Conservation (phyloP, 2,797 vertebrate genomes). For the Bradypus variegatus region DNA sequence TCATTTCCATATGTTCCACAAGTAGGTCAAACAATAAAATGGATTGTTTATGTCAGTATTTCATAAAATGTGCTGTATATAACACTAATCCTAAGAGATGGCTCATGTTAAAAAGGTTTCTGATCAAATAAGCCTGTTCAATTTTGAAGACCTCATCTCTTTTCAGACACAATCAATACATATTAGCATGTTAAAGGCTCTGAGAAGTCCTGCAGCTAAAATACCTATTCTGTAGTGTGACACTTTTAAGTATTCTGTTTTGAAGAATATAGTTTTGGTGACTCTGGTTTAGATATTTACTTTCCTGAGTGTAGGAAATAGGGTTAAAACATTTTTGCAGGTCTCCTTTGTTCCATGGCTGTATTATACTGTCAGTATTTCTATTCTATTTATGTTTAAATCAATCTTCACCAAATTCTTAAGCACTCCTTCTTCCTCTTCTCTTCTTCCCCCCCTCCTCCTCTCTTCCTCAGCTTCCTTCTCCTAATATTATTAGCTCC, state of each 20-base stretch:
- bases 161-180: conserved; percentile 1
- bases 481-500: background rate
- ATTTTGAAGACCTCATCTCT: background rate
- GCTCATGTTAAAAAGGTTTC: background rate
- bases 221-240: background rate
- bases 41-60: conserved; percentile 7
- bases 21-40: conserved; percentile 31
- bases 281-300: conserved; percentile 1
- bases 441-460: background rate
- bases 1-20: conserved; percentile 31
- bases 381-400: conserved; percentile 15
- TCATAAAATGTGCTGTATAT: background rate
- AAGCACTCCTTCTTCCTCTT: background rate
- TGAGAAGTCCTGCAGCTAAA: background rate
- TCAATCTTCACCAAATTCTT: background rate
- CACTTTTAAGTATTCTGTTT: background rate
- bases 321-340: background rate
- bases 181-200: background rate
- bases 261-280: background rate
- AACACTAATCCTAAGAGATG: conserved; percentile 10
- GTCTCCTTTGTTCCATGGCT: background rate
- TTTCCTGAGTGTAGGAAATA: background rate
- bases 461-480: background rate
- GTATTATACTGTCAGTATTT: background rate
- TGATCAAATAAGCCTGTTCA: background rate